Percentiles rank a stretch among this genome's conserved stretches.
Evolutionary conservation across 2,797 vertebrate genomes (phyloP).

Genomic region (Erpetoichthys calabaricus): DNA sequence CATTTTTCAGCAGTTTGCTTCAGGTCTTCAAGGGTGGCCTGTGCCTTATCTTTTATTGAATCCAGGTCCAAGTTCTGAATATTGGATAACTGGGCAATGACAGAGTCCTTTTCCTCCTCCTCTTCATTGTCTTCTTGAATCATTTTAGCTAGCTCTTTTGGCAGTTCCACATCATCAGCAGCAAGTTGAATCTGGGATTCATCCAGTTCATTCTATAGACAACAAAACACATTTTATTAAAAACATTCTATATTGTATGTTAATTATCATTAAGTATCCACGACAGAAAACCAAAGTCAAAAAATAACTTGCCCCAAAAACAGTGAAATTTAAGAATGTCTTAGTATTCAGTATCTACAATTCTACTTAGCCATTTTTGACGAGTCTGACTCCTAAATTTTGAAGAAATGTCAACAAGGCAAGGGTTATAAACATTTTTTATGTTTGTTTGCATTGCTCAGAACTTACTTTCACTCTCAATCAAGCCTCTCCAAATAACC

Average conservation of each 20-base stretch:
- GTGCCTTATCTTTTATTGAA: conserved; percentile 89
- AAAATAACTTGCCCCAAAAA: too few relatives aligned
- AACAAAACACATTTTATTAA: background rate
- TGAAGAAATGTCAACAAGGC: too few relatives aligned
- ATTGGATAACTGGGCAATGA: conserved; percentile 80
- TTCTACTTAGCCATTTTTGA: too few relatives aligned
- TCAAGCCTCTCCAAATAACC: too few relatives aligned
- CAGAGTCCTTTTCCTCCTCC: conserved; percentile 75
- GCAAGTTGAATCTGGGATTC: conserved; percentile 88
- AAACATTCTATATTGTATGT: background rate
- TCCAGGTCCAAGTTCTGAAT: conserved; percentile 86
- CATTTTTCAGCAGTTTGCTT: conserved; percentile 93
- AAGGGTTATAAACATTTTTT: too few relatives aligned
- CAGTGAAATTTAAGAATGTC: too few relatives aligned
- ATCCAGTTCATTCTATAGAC: conserved; percentile 70
- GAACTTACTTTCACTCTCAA: too few relatives aligned
- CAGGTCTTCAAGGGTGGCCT: conserved; percentile 82
- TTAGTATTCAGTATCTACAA: too few relatives aligned
- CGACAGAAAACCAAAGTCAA: too few relatives aligned
- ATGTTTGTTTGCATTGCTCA: too few relatives aligned
- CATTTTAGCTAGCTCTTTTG: conserved; percentile 92
- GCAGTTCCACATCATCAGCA: conserved; percentile 76
- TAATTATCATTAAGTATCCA: too few relatives aligned
- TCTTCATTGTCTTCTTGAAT: conserved; percentile 89
- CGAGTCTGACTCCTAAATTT: too few relatives aligned